Base-by-base conservation (phyloP, 2,888 invertebrate genomes). In the Mantis religiosa region DNA sequence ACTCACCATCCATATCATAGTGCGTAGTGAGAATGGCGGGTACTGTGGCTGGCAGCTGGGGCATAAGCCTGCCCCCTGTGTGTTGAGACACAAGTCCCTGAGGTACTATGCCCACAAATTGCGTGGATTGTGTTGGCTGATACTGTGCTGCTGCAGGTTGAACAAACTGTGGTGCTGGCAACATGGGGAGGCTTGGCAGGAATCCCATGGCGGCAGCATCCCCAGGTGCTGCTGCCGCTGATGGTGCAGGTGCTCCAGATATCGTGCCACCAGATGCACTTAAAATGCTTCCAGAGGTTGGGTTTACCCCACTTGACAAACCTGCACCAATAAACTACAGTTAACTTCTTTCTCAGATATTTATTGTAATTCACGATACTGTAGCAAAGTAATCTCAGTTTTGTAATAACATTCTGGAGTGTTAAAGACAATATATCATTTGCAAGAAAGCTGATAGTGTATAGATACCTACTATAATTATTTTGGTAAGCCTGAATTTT, bases 121-220 rank as follows among this genome's bases (percentile, higher is more conserved):
- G 85, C 71, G 88, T 83, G 47, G 86, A 34, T 41, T 82, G 89
- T n/a, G 86, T 82, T 27, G 94, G 91, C 94, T 82, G 87, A 81
- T 41, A 82, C 87, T 94, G 90, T 94, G 94, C 92, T 92, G 94
- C 90, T 94, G 94, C 92, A 92, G 94, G 90, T 94, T 94, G 88
- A 94, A 94, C 28, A 93, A 93, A 91, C 47, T 89, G 90, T 34
- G 90, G 89, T 84, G 90, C 54, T 27, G 89, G 90, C 84, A 83
- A 87, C 89, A 83, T 83, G 28, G 54, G 83, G 83, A 83, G 84
- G 30, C 84, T 47, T 83, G 88, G 88, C 30, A 88, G 88, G 82
- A 28, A 88, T 84, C 88, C 84, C 83, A 88, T 84, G 27, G 88
- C 47, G 25, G 83, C 88, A 47, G 88, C 47, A 28, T 88, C 88